Conservation (phyloP, 2,888 invertebrate species). For the Phymatocera aterrima region DNA sequence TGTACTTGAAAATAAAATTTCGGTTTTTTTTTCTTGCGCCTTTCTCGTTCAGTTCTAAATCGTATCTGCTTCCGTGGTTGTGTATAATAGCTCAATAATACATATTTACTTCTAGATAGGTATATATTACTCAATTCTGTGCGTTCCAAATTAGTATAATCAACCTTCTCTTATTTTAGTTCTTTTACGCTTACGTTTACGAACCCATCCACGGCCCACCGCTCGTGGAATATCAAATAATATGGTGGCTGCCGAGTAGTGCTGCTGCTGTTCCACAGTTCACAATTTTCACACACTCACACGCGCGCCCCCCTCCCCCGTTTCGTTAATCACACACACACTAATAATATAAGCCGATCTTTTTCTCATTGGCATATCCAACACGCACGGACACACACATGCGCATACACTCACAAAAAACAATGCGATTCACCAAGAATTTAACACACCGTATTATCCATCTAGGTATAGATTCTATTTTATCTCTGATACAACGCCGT, state of each 20-base stretch:
- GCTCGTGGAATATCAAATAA: conserved; percentile 62
- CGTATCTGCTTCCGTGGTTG: too few species aligned
- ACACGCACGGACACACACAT: conserved; percentile 25
- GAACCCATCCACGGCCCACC: not conserved
- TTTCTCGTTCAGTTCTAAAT: not conserved
- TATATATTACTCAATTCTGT: conserved; percentile 5
- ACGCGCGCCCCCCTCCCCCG: conserved; percentile 52
- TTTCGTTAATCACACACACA: conserved; percentile 49
- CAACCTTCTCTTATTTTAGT: too few species aligned
- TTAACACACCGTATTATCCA: conserved; percentile 1
- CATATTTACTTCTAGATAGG: too few species aligned
- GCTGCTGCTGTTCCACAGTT: conserved; percentile 49
- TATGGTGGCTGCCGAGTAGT: conserved; percentile 61
- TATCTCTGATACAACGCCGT: too few species aligned
- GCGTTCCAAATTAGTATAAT: too few species aligned
- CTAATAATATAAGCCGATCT: conserved; percentile 30
- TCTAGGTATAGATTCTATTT: not conserved
- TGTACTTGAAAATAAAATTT: not conserved
- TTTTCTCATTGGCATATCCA: conserved; percentile 30
- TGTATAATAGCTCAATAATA: too few species aligned
- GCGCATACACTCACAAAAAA: not conserved
- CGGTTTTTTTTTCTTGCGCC: not conserved
- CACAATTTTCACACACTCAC: conserved; percentile 61
- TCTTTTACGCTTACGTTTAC: not conserved
- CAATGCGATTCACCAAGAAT: not conserved